phyloP scores from a whole-genome alignment of 2,888 invertebrate genomes.

The Lapara coniferarum region DNA sequence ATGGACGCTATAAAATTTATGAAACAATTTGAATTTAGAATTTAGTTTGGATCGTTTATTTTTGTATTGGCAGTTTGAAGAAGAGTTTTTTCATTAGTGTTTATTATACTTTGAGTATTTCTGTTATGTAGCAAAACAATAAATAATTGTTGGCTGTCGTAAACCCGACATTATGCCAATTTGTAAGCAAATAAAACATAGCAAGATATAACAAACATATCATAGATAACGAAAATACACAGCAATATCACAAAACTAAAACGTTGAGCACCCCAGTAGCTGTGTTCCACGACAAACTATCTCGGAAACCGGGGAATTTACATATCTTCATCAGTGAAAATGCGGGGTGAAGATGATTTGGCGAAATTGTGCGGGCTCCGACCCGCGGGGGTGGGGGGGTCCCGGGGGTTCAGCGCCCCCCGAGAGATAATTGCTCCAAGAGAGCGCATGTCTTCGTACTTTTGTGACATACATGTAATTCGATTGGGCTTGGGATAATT shows the following conservation, averaged over 20 bases:
- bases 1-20: too few relatives aligned
- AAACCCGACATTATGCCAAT: too few relatives aligned
- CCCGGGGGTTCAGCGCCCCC: constrained; percentile 34
- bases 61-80: too few relatives aligned
- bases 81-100: too few relatives aligned
- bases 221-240: neutral
- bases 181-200: neutral
- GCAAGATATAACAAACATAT: neutral
- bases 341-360: constrained; percentile 78
- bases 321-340: constrained; percentile 78
- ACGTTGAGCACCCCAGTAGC: constrained; percentile 43
- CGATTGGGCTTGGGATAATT: constrained; percentile 74
- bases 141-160: too few relatives aligned
- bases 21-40: too few relatives aligned
- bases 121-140: too few relatives aligned
- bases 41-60: too few relatives aligned
- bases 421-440: constrained; percentile 65
- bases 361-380: constrained; percentile 60
- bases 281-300: constrained; percentile 53
- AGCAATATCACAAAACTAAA: constrained; percentile 38
- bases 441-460: constrained; percentile 72
- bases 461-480: constrained; percentile 72
- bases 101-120: too few relatives aligned
- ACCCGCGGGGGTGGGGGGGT: constrained; percentile 35
- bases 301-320: constrained; percentile 62